phyloP scores from a whole-genome alignment of 2,113 vertebrate genomes.

The Ciconia maguari region DNA sequence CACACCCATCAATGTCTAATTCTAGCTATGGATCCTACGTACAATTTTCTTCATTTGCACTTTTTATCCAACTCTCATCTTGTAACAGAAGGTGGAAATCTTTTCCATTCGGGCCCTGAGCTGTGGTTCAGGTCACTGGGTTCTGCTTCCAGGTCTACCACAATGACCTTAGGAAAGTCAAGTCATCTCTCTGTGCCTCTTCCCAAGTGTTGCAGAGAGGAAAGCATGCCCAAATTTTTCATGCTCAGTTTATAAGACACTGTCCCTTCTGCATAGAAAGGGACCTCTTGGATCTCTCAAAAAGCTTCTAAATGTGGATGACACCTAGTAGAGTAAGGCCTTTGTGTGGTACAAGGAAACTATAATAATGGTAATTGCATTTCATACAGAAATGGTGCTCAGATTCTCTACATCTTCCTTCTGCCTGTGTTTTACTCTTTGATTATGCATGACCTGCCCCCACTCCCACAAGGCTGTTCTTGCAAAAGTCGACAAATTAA shows the following conservation, averaged over 20 bases:
- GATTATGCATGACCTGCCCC: slow-evolving; percentile 28
- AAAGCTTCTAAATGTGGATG: neutral
- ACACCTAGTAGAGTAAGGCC: neutral
- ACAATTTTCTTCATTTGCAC: neutral
- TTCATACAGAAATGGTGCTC: neutral
- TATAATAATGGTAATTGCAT: neutral
- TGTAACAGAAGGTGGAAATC: neutral
- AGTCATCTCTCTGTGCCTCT: neutral
- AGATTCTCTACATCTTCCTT: neutral
- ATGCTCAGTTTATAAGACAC: neutral
- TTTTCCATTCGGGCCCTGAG: neutral
- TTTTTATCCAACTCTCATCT: neutral
- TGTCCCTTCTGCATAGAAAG: neutral
- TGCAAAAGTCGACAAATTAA: slow-evolving; percentile 58
- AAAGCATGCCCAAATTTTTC: neutral
- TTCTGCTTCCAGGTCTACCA: neutral
- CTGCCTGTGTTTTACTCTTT: slow-evolving; percentile 16
- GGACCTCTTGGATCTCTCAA: neutral
- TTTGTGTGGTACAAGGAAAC: neutral
- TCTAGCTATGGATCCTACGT: neutral
- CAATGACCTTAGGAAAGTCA: neutral
- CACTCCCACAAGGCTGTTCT: slow-evolving; percentile 3
- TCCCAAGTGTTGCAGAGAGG: neutral
- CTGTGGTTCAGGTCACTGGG: neutral
- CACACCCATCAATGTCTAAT: neutral